Evolutionary conservation across 2,113 vertebrate species (phyloP), one percentile per base, ranked within the genome.

Genomic region (Elaphurus davidianus): DNA sequence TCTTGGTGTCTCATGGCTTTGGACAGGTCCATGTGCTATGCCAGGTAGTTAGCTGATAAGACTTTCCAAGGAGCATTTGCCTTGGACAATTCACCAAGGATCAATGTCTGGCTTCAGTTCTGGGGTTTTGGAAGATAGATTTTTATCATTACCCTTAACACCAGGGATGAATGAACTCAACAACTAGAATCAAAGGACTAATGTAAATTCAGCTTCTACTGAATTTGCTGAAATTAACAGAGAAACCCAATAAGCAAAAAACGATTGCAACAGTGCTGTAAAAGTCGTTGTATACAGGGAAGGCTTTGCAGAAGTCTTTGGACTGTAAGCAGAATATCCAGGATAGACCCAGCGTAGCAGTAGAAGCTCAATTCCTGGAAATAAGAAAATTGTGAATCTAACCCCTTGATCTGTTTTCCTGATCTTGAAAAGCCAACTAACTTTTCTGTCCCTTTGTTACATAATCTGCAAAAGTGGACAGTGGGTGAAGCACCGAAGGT

Each of bases 341-440:
- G 59, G n/a, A 78, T 2, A 59, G 19, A 64, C 5, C 45, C 10
- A 62, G 7, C n/a, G 5, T 52, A 71, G 27, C 27, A 76, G 79
- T 33, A 36, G 81, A 52, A 88, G 74, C 81, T 94, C 30, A 64
- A 2, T 52, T 83, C 27, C 47, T 82, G 27, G 43, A 92, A 95
- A 96, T 13, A 36, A 78, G 59, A 45, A 54, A 52, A 33, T 67
- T 95, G 50, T 81, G 23, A n/a, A 47, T 86, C 57, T 71, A 88
- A 92, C 59, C 27, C 21, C 45, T 95, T 92, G 54, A 92, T 97
- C 76, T 92, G 5, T 81, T 97, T 96, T 91, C 79, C 78, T 97
- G 74, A 96, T 87, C 92, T 98, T 96, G 82, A 92, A 97, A 97
- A 97, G 45, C 62, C 78, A 82, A 45, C 50, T 92, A 81, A 82